These are phyloP conservation scores for Ascaphus truei DNA, from an alignment of 2,113 vertebrate genomes.

Conservation along the genomic window DNA sequence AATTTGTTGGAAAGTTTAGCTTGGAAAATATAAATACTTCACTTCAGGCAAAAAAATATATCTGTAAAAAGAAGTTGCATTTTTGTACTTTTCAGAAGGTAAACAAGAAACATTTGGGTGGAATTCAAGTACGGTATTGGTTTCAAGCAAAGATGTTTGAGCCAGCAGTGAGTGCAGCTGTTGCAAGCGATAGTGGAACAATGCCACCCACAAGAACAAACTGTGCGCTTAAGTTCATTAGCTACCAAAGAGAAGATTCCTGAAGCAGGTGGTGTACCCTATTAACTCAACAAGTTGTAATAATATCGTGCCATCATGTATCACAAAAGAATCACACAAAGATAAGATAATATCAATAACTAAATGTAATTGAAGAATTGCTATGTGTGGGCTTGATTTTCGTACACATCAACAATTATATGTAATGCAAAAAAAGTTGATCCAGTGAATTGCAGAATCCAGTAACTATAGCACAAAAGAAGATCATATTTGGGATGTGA, in stretches of 20 bases:
- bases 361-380: not conserved
- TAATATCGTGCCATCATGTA: conserved; percentile 31
- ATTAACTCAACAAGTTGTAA: conserved; percentile 40
- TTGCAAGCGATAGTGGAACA: conserved; percentile 42
- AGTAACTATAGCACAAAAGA: too few species aligned
- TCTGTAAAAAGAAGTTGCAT: not conserved
- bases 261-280: conserved; percentile 47
- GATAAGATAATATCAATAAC: conserved; percentile 27
- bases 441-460: too few species aligned
- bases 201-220: conserved; percentile 25
- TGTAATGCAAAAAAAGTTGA: too few species aligned
- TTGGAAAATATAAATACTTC: not conserved
- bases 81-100: conserved; percentile 21
- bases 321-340: conserved; percentile 30
- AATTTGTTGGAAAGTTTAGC: not conserved
- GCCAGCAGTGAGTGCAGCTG: conserved; percentile 41
- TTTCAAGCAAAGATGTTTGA: conserved; percentile 32
- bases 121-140: not conserved
- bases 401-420: too few species aligned
- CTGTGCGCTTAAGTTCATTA: conserved; percentile 40
- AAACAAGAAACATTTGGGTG: conserved; percentile 35
- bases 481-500: too few species aligned
- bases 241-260: conserved; percentile 38
- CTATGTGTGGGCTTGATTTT: not conserved
- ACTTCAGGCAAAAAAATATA: not conserved